Conservation (phyloP, 37 sponge, comb jelly and placozoan species). For the Crambe crambe region DNA sequence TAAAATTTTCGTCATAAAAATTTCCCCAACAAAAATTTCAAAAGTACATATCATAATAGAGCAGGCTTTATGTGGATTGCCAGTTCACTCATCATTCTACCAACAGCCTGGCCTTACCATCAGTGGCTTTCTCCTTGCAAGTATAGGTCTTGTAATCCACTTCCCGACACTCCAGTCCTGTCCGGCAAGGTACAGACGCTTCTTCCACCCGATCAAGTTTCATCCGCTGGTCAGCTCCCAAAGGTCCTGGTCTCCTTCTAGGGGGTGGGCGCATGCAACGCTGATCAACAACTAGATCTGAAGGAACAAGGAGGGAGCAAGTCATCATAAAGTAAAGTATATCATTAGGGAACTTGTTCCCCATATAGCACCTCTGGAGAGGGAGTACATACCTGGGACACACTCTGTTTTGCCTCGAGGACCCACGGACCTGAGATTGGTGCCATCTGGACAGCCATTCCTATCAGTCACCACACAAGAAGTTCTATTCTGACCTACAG, state of each 20-base stretch:
- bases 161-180: neutral
- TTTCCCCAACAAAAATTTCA: too few relatives aligned
- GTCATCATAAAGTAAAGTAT: neutral
- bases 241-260: neutral
- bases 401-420: neutral
- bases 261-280: neutral
- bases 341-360: too few relatives aligned
- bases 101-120: neutral
- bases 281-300: neutral
- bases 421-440: neutral
- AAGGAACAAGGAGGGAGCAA: neutral
- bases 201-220: neutral
- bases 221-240: neutral
- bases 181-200: neutral
- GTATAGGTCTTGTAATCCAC: neutral
- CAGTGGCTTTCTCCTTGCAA: neutral
- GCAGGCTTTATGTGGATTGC: too few relatives aligned
- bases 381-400: neutral
- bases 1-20: too few relatives aligned
- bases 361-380: too few relatives aligned
- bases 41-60: too few relatives aligned
- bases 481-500: neutral
- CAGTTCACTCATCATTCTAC: too few relatives aligned
- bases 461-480: neutral
- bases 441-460: neutral